Base-by-base conservation (phyloP, 2,113 vertebrate genomes). In the Salvelinus sp. region DNA sequence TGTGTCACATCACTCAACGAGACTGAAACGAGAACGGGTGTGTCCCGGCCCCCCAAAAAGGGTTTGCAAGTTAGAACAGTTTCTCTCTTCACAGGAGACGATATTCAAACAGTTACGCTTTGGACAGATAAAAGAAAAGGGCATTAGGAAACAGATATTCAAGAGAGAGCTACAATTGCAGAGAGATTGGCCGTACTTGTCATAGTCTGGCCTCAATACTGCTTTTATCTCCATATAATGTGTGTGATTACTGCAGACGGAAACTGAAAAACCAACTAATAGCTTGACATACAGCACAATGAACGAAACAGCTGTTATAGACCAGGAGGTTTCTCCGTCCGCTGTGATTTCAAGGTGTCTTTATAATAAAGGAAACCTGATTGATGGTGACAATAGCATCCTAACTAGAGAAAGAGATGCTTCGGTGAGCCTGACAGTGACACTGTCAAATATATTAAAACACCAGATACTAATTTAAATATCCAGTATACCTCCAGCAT, bases 331-430 rank as follows among this genome's bases (percentile, higher is more conserved):
- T 22, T 13, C 7, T 38, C 10, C 0, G 6, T 62, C n/a, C 7
- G 9, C 25, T 23, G 71, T n/a, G 50, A 38, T 87, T 86, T 74
- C 64, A 47, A 67, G 72, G 69, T 54, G 77, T 85, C 86, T 82
- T 71, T 76, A 60, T 58, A 58, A 76, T 88, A 71, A 54, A 71
- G 48, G 47, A 7, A 38, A 47, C 38, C 14, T 22, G 33, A 47
- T 70, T 71, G 22, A 71, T 28, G 48, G 13, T 54, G 38, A 50
- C 50, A 18, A 22, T 13, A 1, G 7, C 33, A 38, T 70, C 22
- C 13, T 22, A 71, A 6, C 20, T n/a, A 5, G 58, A 9, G 20
- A 7, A 60, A 6, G 6, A 6, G 16, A n/a, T 6, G 58, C 4
- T 20, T n/a, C 6, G 20, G 7, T 22, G n/a, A 60, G 20, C 9